Evolutionary conservation across 2,797 vertebrate species (phyloP).

Genomic region (Halcyon leucocephala): DNA sequence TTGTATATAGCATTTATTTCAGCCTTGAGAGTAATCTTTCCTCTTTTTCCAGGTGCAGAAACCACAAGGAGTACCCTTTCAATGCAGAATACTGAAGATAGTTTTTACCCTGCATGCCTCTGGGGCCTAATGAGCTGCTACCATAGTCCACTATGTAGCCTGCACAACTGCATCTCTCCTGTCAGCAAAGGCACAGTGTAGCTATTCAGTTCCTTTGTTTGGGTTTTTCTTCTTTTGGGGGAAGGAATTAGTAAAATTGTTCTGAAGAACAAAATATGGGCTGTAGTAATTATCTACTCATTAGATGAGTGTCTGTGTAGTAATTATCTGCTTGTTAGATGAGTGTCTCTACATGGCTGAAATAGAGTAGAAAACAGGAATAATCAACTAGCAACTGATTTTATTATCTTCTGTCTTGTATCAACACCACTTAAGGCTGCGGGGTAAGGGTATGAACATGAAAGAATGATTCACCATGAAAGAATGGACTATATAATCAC

Average conservation of each 20-base stretch:
- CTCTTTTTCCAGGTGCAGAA: conserved; percentile 43
- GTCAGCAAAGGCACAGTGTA: not conserved
- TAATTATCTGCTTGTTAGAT: not conserved
- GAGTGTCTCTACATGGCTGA: not conserved
- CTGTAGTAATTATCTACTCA: not conserved
- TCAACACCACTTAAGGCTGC: not conserved
- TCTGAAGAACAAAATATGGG: not conserved
- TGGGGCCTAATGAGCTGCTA: not conserved
- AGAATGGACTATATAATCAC: not conserved
- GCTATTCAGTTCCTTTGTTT: not conserved
- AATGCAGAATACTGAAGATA: conserved; percentile 44
- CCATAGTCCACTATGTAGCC: not conserved
- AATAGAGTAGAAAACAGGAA: not conserved
- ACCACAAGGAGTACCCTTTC: conserved; percentile 64
- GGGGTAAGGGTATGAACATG: not conserved
- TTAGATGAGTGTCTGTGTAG: not conserved
- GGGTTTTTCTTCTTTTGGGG: not conserved
- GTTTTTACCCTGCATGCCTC: not conserved
- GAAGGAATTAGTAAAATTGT: not conserved
- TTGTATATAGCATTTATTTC: not conserved
- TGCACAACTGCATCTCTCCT: not conserved
- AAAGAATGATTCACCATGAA: not conserved
- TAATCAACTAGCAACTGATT: not conserved
- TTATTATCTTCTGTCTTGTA: not conserved
- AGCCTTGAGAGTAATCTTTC: not conserved